A percentile compares a stretch with the other conserved stretches of the same genome.
phyloP scores from a whole-genome alignment of 2,797 vertebrate genomes.

The Gouania willdenowi region DNA sequence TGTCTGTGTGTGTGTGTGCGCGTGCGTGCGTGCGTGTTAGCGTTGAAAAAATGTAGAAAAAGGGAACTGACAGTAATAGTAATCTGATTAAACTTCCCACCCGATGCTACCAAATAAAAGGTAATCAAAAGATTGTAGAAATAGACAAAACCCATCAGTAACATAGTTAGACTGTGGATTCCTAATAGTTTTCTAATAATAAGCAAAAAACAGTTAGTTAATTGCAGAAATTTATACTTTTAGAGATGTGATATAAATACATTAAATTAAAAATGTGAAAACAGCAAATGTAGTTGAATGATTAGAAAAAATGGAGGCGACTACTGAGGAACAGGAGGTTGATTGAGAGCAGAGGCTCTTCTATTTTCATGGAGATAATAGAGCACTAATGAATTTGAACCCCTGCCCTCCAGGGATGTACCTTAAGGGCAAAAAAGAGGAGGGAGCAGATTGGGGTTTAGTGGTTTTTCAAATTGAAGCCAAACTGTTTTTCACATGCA shows the following conservation, averaged over 20 bases:
- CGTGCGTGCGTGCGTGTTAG: slow-evolving; percentile 48
- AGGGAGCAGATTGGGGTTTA: slow-evolving; percentile 60
- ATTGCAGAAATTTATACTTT: no score
- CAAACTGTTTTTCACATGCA: slow-evolving; percentile 52
- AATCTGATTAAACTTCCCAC: slow-evolving; percentile 34
- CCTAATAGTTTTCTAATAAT: no score
- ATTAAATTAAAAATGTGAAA: no score
- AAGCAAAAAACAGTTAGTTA: no score
- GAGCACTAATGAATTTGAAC: slow-evolving; percentile 70
- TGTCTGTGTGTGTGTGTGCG: slow-evolving; percentile 56
- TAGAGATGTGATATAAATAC: no score
- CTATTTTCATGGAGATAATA: slow-evolving; percentile 70
- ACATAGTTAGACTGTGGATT: no score
- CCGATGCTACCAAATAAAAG: slow-evolving; percentile 32
- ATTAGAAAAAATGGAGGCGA: slow-evolving; percentile 29
- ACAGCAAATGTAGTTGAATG: no score
- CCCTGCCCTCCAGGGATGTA: slow-evolving; percentile 56
- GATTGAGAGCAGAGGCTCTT: slow-evolving; percentile 49
- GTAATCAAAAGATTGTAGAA: slow-evolving; percentile 14
- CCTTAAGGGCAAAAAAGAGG: slow-evolving; percentile 59
- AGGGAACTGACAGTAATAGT: slow-evolving; percentile 2
- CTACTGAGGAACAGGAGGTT: slow-evolving; percentile 56
- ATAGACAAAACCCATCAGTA: no score
- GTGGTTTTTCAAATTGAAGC: slow-evolving; percentile 51
- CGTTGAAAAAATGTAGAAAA: slow-evolving; percentile 35